Conservation (phyloP, 2,888 invertebrate species). For the Sphaerophoria taeniata region DNA sequence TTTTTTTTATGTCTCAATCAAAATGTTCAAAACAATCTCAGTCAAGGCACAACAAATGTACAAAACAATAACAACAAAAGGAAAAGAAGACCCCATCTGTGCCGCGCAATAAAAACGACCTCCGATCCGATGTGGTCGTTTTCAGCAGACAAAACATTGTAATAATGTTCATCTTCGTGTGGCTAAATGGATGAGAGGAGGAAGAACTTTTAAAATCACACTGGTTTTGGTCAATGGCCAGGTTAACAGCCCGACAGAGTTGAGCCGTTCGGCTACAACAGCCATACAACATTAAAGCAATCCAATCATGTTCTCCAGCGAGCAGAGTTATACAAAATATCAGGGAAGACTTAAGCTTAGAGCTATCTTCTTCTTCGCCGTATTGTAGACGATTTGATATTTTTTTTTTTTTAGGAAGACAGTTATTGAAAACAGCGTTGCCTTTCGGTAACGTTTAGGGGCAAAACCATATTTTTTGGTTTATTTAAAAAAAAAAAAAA, state of each 20-base stretch:
- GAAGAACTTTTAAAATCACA: conserved; percentile 11
- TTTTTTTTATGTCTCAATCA: neutral
- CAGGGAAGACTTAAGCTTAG: conserved; percentile 16
- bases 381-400: conserved; percentile 9
- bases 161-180: neutral
- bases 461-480: too few relatives aligned
- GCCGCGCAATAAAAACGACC: conserved; percentile 46
- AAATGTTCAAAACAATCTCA: neutral
- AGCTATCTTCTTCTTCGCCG: conserved; percentile 40
- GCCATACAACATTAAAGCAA: conserved; percentile 3
- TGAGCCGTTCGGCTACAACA: conserved; percentile 24
- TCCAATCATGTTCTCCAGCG: conserved; percentile 1
- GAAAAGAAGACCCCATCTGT: neutral
- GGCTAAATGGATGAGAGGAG: neutral
- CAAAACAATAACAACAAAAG: neutral
- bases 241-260: conserved; percentile 12
- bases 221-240: conserved; percentile 69
- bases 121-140: conserved; percentile 5
- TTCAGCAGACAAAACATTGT: conserved; percentile 31
- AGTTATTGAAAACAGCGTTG: conserved; percentile 18
- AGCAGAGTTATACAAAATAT: conserved; percentile 34
- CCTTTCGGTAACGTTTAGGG: neutral
- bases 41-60: neutral
- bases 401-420: neutral
- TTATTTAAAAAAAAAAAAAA: too few relatives aligned